phyloP scores from a whole-genome alignment of 2,113 vertebrate genomes.

The Pantherophis guttatus region DNA sequence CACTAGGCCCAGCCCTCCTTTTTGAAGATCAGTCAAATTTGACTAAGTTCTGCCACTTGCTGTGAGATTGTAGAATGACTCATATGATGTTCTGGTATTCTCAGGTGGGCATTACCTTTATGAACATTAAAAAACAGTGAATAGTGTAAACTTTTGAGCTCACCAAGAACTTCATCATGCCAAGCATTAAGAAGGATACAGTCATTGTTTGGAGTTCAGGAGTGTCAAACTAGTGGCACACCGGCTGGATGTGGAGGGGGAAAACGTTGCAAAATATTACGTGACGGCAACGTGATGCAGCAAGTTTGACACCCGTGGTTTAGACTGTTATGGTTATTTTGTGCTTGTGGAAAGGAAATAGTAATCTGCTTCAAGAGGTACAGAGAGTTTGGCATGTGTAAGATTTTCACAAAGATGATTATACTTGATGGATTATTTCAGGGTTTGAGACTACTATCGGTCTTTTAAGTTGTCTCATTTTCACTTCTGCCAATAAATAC shows the following conservation, averaged over 20 bases:
- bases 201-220: not conserved
- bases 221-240: too few relatives aligned
- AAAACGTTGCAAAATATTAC: too few relatives aligned
- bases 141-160: not conserved
- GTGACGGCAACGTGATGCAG: too few relatives aligned
- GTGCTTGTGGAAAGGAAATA: not conserved
- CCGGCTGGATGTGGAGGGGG: too few relatives aligned
- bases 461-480: not conserved
- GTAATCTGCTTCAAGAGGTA: not conserved
- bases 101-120: not conserved
- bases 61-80: not conserved
- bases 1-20: not conserved
- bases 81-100: not conserved
- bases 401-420: not conserved
- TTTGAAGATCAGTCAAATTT: not conserved
- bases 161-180: not conserved
- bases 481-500: not conserved
- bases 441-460: not conserved
- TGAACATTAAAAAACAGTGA: not conserved
- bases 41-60: not conserved
- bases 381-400: not conserved
- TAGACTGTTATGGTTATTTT: not conserved
- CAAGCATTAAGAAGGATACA: not conserved
- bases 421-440: not conserved
- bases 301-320: too few relatives aligned